Evolutionary conservation across 2,888 invertebrate species (phyloP), one percentile per base, ranked within the genome.

Genomic region (Polyommatus icarus): DNA sequence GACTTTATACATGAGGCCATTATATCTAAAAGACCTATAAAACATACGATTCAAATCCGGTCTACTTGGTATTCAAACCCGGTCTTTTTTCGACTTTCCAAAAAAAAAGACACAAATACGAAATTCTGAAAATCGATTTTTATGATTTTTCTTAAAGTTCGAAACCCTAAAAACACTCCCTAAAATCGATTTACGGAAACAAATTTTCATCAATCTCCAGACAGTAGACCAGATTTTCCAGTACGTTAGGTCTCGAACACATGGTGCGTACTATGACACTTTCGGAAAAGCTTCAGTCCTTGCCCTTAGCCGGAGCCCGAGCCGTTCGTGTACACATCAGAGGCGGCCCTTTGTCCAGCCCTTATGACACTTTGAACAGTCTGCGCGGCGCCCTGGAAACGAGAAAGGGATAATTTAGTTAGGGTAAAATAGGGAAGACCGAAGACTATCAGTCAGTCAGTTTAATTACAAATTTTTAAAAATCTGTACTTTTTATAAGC

Each of bases 341-440:
- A 90, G 8, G 95, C 94, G 2, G 90, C 92, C 79, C 93, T 87
- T 81, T 95, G 95, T 59, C 95, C 95, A 5, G 95, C 94, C 79
- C 94, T 92, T 79, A 96, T 94, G 81, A 96, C 95, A 79, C 94
- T 95, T 88, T 96, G 96, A 82, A 97, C 95, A 32, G 96, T 96
- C 84, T 95, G 95, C 32, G 96, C 96, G 82, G 97, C 97, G 83
- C 96, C 96, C 97, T 97, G 94, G 76, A 95, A 94, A 72, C 57
- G 12, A 2, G 8, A n/a, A 29, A 57, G 50, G 32, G n/a, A 15
- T 8, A 36, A n/a, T 7, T 50, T 15, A n/a, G 46, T 24, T 76
- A 46, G 6, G 12, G 61, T 61, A 18, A n/a, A n/a, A 8, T 12
- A 24, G 12, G 3, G 18, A 10, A 12, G 1, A 46, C 46, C 3